These are phyloP conservation scores for Pithys albifrons DNA, from an alignment of 2,113 vertebrate species.

Conservation along the genomic window DNA sequence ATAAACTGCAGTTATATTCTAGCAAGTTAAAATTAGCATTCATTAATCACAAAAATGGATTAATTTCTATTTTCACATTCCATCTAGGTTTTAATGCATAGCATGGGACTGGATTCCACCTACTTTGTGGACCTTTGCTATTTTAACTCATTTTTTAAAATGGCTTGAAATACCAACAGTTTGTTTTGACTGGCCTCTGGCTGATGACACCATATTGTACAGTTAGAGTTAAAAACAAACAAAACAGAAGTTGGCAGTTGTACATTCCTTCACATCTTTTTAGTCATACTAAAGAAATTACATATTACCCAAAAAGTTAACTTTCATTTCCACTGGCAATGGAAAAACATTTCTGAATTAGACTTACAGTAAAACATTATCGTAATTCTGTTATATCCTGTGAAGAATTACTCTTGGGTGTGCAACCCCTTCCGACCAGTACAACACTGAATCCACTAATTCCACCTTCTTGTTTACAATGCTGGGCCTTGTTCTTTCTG, in stretches of 20 bases:
- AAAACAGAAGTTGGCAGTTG: neutral
- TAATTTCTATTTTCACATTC: neutral
- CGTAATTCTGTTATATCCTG: neutral
- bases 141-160: neutral
- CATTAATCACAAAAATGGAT: neutral
- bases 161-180: neutral
- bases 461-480: neutral
- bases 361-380: neutral
- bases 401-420: neutral
- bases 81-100: neutral
- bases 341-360: neutral
- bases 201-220: neutral
- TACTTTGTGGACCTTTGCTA: neutral
- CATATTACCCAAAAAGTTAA: neutral
- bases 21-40: neutral
- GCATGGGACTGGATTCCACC: neutral
- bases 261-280: neutral
- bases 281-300: neutral
- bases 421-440: accelerated
- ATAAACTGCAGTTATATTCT: neutral
- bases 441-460: neutral
- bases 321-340: neutral
- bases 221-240: neutral
- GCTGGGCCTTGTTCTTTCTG: neutral
- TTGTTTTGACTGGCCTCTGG: neutral